These are phyloP conservation scores for Lissonota sp. DNA, from an alignment of 2,888 invertebrate genomes.

Conservation along the genomic window DNA sequence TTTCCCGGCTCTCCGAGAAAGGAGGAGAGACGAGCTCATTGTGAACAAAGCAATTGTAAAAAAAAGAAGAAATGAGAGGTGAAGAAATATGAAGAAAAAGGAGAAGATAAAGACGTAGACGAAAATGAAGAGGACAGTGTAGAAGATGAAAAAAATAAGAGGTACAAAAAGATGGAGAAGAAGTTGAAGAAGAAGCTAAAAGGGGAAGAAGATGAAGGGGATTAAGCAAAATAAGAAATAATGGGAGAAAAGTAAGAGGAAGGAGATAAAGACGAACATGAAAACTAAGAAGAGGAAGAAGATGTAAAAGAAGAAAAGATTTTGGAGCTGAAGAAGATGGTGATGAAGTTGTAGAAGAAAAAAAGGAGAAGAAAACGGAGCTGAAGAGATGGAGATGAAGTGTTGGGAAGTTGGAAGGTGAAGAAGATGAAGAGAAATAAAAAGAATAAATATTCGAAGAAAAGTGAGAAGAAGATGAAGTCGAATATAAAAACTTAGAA, in stretches of 20 bases:
- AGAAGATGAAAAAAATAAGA: constrained; percentile 14
- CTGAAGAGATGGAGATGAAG: too few relatives aligned
- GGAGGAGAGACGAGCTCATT: too few relatives aligned
- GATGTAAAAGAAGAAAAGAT: constrained; percentile 30
- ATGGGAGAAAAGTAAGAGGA: neutral
- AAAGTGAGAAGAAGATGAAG: too few relatives aligned
- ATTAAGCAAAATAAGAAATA: neutral
- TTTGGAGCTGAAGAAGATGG: constrained; percentile 10
- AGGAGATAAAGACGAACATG: neutral
- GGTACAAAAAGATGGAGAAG: neutral
- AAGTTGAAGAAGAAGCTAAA: constrained; percentile 5
- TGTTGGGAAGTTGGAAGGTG: too few relatives aligned
- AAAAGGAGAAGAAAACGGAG: constrained; percentile 9
- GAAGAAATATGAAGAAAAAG: constrained; percentile 24
- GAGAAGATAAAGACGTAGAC: neutral
- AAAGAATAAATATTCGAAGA: too few relatives aligned
- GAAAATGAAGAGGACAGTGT: neutral
- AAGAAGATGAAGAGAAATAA: too few relatives aligned
- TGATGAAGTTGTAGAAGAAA: neutral
- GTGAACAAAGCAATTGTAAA: too few relatives aligned
- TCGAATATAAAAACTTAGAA: too few relatives aligned
- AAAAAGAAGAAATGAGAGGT: constrained; percentile 16
- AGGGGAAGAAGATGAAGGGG: constrained; percentile 30
- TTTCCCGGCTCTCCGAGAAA: neutral
- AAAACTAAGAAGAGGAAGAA: constrained; percentile 7